These are phyloP conservation scores for Cardiocondyla obscurior DNA, from an alignment of 1,140 invertebrate species.

Conservation along the genomic window DNA sequence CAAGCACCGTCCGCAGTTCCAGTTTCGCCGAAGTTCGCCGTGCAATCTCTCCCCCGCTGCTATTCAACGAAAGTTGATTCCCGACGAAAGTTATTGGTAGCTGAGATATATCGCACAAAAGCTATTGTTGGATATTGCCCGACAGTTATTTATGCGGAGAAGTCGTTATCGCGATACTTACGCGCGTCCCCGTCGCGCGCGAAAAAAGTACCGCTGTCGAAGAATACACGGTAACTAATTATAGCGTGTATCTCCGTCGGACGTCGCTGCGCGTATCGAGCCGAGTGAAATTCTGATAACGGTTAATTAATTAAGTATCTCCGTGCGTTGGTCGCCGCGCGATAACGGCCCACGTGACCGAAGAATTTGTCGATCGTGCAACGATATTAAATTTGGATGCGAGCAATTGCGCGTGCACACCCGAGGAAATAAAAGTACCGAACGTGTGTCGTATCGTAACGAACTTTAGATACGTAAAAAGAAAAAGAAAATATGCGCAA, in stretches of 20 bases:
- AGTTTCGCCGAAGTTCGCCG: constrained; percentile 6
- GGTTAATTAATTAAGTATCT: constrained; percentile 49
- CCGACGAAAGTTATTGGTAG: constrained; percentile 24
- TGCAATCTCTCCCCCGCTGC: background rate
- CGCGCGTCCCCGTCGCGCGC: constrained; percentile 4
- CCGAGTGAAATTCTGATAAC: constrained; percentile 44
- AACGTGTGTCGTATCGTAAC: background rate
- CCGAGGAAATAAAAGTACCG: background rate
- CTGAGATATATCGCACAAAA: background rate
- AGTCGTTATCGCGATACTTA: constrained; percentile 15
- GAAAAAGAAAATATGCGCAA: background rate
- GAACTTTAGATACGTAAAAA: background rate
- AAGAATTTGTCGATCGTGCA: constrained; percentile 40
- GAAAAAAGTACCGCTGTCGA: constrained; percentile 43
- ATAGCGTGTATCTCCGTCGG: background rate
- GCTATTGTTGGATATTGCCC: constrained; percentile 8
- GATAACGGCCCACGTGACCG: constrained; percentile 7
- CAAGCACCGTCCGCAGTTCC: background rate
- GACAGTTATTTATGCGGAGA: constrained; percentile 11
- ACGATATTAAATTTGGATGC: constrained; percentile 42
- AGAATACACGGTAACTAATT: constrained; percentile 28
- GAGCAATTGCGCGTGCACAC: constrained; percentile 5
- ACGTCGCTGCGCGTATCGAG: background rate
- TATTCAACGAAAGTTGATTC: constrained; percentile 35
- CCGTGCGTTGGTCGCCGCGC: constrained; percentile 15